These are phyloP conservation scores for Muscicapa adusta DNA, from an alignment of 2,113 vertebrate genomes.

Conservation along the genomic window DNA sequence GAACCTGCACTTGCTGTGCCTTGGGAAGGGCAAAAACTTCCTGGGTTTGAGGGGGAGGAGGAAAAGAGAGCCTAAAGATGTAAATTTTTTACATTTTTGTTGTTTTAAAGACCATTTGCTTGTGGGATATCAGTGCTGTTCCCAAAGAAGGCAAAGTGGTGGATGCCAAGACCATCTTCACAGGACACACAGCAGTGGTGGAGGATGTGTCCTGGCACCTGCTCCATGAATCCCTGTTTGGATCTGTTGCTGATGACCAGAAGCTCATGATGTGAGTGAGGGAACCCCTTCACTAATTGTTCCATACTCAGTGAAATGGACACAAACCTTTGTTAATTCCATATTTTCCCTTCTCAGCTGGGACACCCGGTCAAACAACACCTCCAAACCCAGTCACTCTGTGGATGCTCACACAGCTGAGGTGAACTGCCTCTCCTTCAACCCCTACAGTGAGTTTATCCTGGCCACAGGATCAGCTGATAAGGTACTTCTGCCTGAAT, in stretches of 20 bases:
- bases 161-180: constrained; percentile 98
- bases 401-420: constrained; percentile 98
- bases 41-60: not conserved
- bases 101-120: constrained; percentile 88
- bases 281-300: not conserved
- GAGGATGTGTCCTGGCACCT: constrained; percentile 97
- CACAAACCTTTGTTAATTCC: accelerated
- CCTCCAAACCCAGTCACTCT: constrained; percentile 95
- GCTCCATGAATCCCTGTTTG: constrained; percentile 93
- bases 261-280: constrained; percentile 92
- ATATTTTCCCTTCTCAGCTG: constrained; percentile 71
- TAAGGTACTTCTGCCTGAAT: constrained; percentile 73
- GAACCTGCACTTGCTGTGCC: not conserved
- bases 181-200: constrained; percentile 94
- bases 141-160: constrained; percentile 97
- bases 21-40: not conserved
- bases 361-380: constrained; percentile 97
- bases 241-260: constrained; percentile 95
- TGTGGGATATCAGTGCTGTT: constrained; percentile 97
- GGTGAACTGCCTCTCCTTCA: constrained; percentile 97
- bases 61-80: not conserved
- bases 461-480: constrained; percentile 95
- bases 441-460: constrained; percentile 97
- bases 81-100: accelerated
- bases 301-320: not conserved